Conservation (phyloP, 2,888 invertebrate genomes). For the Allygus modestus region DNA sequence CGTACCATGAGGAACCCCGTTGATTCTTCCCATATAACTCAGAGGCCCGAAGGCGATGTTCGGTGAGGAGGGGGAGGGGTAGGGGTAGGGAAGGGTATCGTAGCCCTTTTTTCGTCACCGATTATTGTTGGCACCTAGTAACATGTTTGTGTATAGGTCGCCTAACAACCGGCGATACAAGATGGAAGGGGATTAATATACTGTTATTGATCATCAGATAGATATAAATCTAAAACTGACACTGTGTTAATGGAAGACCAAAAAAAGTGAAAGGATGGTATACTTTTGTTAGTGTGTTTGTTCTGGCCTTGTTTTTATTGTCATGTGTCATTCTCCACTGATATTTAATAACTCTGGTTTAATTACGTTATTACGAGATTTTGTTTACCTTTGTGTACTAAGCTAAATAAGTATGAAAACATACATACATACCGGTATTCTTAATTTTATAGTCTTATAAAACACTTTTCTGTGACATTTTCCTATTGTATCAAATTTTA, state of each 20-base stretch:
- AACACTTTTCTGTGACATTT: too few relatives aligned
- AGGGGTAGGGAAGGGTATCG: not conserved
- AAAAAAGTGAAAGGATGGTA: not conserved
- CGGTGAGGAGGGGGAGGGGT: not conserved
- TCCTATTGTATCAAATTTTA: too few relatives aligned
- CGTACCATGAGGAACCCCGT: not conserved
- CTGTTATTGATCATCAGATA: conserved; percentile 20
- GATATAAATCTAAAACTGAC: conserved; percentile 2
- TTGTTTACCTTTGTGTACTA: too few relatives aligned
- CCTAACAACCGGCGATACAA: not conserved
- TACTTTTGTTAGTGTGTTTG: not conserved
- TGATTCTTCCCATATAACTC: not conserved
- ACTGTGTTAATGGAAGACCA: not conserved
- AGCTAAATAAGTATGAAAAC: too few relatives aligned
- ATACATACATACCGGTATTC: too few relatives aligned
- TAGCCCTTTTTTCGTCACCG: not conserved
- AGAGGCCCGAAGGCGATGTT: not conserved
- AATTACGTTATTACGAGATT: too few relatives aligned
- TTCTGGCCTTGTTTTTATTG: not conserved
- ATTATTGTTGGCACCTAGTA: not conserved
- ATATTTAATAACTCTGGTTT: too few relatives aligned
- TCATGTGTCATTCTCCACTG: too few relatives aligned
- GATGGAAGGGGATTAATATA: not conserved
- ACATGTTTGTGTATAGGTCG: not conserved
- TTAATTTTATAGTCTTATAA: too few relatives aligned